Evolutionary conservation across 2,113 vertebrate species (phyloP), one percentile per base, ranked within the genome.

Genomic region (Brachypodius melanocephalos): DNA sequence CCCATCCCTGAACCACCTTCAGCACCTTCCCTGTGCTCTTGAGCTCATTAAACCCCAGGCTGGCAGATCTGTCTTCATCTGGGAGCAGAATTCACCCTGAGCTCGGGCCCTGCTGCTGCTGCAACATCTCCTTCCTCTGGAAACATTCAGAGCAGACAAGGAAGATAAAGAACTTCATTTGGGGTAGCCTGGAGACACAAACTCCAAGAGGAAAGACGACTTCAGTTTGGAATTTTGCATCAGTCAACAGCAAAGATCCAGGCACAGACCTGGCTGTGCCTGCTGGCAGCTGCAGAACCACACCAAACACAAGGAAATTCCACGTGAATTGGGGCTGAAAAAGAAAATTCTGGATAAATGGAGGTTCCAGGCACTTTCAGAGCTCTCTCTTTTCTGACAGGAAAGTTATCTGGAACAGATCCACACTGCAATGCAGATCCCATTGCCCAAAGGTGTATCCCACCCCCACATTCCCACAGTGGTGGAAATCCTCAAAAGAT

Each of bases 81-180:
- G 8, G 54, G 34, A 43, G 26, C 51, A 65, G 55, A 71, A 32
- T 11, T 9, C 29, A 19, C 16, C 2, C 6, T 1, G 58, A 76
- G 82, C 49, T 5, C 0, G 4, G 66, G 28, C 26, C 38, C 52
- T 19, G 42, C 28, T 26, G 40, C 1, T 25, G 31, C 32, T 71
- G 57, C 48, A 32, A 2, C 21, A 8, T 12, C 61, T 36, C 68
- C 76, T 72, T 34, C 58, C 65, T 52, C n/a, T 18, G 55, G 8
- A 49, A 52, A 36, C 14, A 3, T 2, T 18, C 4, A 3, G 29
- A 24, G 28, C 36, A 12, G 16, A 17, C 0, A 9, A 29, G 59
- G 71, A 17, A 9, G 28, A 20, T 21, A 20, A 52, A 65, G 3
- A 2, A 12, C 2, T 45, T 6, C 3, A 9, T 3, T 24, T 40